Evolutionary conservation across 2,888 invertebrate genomes (phyloP).

Genomic region (Rhorus exstirpatorius): DNA sequence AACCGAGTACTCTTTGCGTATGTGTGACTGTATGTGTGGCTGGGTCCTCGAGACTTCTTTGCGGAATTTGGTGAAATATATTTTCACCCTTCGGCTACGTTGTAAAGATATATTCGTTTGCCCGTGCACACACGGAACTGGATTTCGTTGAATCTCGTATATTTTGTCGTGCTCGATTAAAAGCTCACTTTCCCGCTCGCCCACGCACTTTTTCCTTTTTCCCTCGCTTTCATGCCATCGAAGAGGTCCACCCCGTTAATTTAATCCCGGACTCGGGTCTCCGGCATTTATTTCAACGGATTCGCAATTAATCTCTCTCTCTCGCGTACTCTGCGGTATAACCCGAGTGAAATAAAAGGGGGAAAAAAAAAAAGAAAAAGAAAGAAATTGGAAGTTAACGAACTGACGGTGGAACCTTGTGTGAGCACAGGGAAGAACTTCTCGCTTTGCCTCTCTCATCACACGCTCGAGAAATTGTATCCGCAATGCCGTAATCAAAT

Average conservation of each 20-base stretch:
- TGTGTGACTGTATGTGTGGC: neutral
- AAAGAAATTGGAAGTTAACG: slow-evolving; percentile 48
- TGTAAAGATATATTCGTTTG: neutral
- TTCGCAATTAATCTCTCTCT: slow-evolving; percentile 68
- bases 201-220: neutral
- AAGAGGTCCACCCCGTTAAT: slow-evolving; percentile 57
- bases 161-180: slow-evolving; percentile 29
- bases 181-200: slow-evolving; percentile 16
- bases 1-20: no score
- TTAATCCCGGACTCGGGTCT: slow-evolving; percentile 59
- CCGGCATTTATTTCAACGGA: slow-evolving; percentile 67
- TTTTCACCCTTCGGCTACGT: neutral
- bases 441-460: slow-evolving; percentile 30
- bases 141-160: slow-evolving; percentile 41
- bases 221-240: slow-evolving; percentile 14
- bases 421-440: slow-evolving; percentile 25
- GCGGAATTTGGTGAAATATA: slow-evolving; percentile 15
- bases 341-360: slow-evolving; percentile 6
- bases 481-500: slow-evolving; percentile 4
- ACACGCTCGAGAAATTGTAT: slow-evolving; percentile 18
- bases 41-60: slow-evolving; percentile 19
- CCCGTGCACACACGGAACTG: slow-evolving; percentile 38
- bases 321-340: slow-evolving; percentile 53
- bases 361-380: slow-evolving; percentile 20
- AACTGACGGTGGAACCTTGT: slow-evolving; percentile 40